A percentile compares a stretch with the other conserved stretches of the same genome.
Evolutionary conservation across 2,797 vertebrate species (phyloP).

Genomic region (Sorex maritimensis): DNA sequence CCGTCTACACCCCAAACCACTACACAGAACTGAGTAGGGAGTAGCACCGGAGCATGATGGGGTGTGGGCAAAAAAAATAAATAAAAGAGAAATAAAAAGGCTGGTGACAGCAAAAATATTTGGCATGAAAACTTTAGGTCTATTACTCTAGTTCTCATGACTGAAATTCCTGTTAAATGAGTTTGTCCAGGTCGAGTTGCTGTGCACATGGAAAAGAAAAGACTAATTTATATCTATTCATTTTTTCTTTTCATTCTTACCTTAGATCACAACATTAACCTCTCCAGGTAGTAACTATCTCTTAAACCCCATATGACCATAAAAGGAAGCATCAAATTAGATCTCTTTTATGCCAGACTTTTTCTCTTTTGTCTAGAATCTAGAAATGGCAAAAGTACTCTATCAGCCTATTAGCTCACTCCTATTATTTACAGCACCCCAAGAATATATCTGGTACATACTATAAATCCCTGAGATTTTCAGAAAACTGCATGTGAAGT

Average conservation of each 20-base stretch:
- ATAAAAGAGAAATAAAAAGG: not conserved
- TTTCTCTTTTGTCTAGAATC: not conserved
- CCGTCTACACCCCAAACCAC: too few relatives aligned
- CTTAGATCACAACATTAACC: not conserved
- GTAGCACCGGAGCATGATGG: too few relatives aligned
- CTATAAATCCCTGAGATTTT: slow-evolving; percentile 16
- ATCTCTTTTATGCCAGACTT: not conserved
- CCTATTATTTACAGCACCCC: slow-evolving; percentile 12
- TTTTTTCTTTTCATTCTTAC: slow-evolving; percentile 71
- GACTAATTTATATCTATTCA: slow-evolving; percentile 81
- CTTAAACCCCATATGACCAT: not conserved
- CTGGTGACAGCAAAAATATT: slow-evolving; percentile 30
- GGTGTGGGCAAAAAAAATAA: too few relatives aligned
- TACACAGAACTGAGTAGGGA: too few relatives aligned
- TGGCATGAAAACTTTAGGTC: slow-evolving; percentile 76
- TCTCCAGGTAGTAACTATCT: not conserved
- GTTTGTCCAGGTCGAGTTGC: slow-evolving; percentile 61
- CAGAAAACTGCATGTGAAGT: slow-evolving; percentile 29
- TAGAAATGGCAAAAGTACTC: not conserved
- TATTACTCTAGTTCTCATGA: slow-evolving; percentile 69
- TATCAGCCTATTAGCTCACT: not conserved
- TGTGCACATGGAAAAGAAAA: slow-evolving; percentile 66
- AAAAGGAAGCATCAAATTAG: not conserved
- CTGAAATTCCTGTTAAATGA: slow-evolving; percentile 66
- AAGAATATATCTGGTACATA: not conserved